Evolutionary conservation across 2,797 vertebrate species (phyloP).

Genomic region (Psittacula echo): DNA sequence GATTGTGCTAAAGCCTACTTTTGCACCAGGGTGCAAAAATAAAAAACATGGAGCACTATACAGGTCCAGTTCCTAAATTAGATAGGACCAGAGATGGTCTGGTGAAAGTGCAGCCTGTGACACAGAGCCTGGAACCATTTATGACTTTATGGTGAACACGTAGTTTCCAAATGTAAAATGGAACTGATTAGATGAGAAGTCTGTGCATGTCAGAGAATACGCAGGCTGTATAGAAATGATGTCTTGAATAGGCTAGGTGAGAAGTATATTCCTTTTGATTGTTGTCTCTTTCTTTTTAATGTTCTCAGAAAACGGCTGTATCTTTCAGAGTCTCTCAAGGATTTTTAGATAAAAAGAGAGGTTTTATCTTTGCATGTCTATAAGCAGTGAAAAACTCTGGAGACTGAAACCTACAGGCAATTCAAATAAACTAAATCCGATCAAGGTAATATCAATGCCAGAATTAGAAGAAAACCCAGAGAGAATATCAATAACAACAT

Average conservation of each 20-base stretch:
- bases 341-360: slow-evolving; percentile 87
- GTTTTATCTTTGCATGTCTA: slow-evolving; percentile 86
- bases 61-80: background rate
- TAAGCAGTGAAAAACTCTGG: slow-evolving; percentile 83
- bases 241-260: slow-evolving; percentile 73
- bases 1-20: background rate
- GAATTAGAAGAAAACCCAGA: slow-evolving; percentile 87
- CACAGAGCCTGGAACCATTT: background rate
- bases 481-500: slow-evolving; percentile 93
- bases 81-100: background rate
- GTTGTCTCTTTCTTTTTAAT: slow-evolving; percentile 80
- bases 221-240: slow-evolving; percentile 51
- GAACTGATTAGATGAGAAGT: slow-evolving; percentile 62
- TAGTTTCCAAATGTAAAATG: slow-evolving; percentile 45
- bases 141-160: slow-evolving; percentile 17
- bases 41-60: background rate
- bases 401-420: slow-evolving; percentile 88
- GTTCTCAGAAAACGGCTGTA: slow-evolving; percentile 83
- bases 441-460: slow-evolving; percentile 91
- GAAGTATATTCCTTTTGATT: slow-evolving; percentile 80
- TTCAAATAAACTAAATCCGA: slow-evolving; percentile 90
- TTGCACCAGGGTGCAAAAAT: background rate
- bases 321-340: slow-evolving; percentile 81
- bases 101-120: background rate
- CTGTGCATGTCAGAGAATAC: slow-evolving; percentile 53